Evolutionary conservation across 2,113 vertebrate species (phyloP).

Genomic region (Corythoichthys intestinalis): DNA sequence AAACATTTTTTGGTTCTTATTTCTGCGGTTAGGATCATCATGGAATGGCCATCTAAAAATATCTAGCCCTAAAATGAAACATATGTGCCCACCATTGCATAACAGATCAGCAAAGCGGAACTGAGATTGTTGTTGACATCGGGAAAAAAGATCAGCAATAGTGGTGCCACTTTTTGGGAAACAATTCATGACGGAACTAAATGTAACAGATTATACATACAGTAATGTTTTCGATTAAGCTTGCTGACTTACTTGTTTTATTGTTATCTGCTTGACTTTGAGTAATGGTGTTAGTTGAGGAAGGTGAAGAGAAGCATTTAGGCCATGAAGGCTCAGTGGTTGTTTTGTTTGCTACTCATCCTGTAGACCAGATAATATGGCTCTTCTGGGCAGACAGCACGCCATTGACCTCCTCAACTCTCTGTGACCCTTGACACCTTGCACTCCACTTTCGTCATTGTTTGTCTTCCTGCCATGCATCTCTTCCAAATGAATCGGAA

Average conservation of each 20-base stretch:
- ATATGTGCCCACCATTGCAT: slow-evolving; percentile 61
- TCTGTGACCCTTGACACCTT: slow-evolving; percentile 31
- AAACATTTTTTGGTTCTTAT: slow-evolving; percentile 29
- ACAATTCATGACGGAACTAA: not conserved
- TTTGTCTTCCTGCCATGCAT: slow-evolving; percentile 64
- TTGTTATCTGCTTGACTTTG: slow-evolving; percentile 36
- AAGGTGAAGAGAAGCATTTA: slow-evolving; percentile 10
- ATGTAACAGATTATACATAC: not conserved
- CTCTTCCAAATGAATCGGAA: slow-evolving; percentile 40
- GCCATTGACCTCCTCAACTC: slow-evolving; percentile 48
- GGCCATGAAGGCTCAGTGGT: slow-evolving; percentile 16
- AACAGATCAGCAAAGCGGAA: slow-evolving; percentile 44
- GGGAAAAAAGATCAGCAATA: slow-evolving; percentile 7
- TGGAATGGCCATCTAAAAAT: slow-evolving; percentile 63
- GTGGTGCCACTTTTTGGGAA: slow-evolving; percentile 23
- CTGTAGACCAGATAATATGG: slow-evolving; percentile 53
- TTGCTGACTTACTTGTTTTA: slow-evolving; percentile 31
- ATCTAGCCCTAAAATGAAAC: slow-evolving; percentile 66
- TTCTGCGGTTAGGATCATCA: slow-evolving; percentile 38
- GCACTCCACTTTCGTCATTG: slow-evolving; percentile 61
- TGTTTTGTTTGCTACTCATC: slow-evolving; percentile 46
- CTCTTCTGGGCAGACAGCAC: slow-evolving; percentile 36
- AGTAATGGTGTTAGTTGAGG: slow-evolving; percentile 6
- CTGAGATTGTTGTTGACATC: slow-evolving; percentile 28
- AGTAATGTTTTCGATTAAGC: not conserved